Conservation (phyloP, 2,797 vertebrate genomes). For the Takifugu rubripes region DNA sequence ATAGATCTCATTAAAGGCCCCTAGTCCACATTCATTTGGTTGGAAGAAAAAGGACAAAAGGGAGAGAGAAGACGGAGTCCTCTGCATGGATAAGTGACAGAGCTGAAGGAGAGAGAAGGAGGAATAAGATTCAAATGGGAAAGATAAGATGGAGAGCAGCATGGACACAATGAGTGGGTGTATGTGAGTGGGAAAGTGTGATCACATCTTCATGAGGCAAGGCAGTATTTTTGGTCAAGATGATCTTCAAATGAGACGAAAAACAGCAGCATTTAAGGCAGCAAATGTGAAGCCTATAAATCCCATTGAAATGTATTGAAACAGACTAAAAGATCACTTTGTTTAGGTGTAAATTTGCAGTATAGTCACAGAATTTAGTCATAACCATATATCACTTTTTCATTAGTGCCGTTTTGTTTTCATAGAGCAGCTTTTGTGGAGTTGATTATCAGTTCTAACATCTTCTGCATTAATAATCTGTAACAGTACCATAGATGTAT, state of each 20-base stretch:
- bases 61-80: conserved; percentile 30
- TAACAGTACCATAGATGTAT: too few species aligned
- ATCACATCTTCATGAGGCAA: conserved; percentile 61
- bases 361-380: too few species aligned
- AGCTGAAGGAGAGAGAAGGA: conserved; percentile 27
- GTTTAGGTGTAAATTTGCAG: too few species aligned
- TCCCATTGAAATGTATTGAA: conserved; percentile 6
- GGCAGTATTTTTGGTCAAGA: conserved; percentile 44
- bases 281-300: conserved; percentile 20
- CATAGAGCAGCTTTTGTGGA: too few species aligned
- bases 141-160: conserved; percentile 53
- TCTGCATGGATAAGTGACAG: conserved; percentile 43
- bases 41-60: conserved; percentile 55
- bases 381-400: too few species aligned
- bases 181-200: conserved; percentile 66
- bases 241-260: conserved; percentile 33
- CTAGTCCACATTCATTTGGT: conserved; percentile 31
- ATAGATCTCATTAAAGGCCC: conserved; percentile 73
- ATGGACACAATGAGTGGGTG: conserved; percentile 56
- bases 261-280: conserved; percentile 23
- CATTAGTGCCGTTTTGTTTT: too few species aligned
- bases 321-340: too few species aligned
- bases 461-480: too few species aligned
- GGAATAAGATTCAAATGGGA: conserved; percentile 43
- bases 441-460: too few species aligned